Conservation (phyloP, 2,888 invertebrate species). For the Eupithecia insigniata region DNA sequence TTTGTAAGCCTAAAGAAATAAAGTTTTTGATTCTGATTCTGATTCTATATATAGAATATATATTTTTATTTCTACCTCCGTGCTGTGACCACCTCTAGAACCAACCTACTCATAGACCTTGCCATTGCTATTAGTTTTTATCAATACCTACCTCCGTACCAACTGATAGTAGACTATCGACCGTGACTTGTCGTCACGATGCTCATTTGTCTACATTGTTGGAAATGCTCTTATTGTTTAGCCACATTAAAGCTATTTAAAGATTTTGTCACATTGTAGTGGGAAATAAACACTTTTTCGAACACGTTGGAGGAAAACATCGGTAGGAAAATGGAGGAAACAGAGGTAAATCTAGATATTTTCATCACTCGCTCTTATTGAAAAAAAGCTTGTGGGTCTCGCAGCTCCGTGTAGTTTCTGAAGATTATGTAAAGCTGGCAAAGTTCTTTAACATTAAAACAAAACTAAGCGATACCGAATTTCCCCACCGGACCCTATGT, state of each 20-base stretch:
- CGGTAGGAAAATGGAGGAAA: neutral
- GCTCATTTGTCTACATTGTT: neutral
- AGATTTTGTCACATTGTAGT: slow-evolving; percentile 3
- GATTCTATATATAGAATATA: too few species aligned
- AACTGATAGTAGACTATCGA: neutral
- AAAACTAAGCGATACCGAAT: too few species aligned
- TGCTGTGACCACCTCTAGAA: too few species aligned
- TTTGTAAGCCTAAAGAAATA: too few species aligned
- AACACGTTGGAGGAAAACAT: neutral
- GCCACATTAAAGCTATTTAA: neutral
- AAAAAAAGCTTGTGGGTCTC: neutral
- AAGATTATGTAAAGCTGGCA: neutral
- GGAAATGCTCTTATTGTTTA: neutral
- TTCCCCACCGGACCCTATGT: too few species aligned
- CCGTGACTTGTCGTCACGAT: slow-evolving; percentile 13
- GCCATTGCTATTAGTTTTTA: slow-evolving; percentile 53
- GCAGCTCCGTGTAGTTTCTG: neutral
- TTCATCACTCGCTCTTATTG: neutral
- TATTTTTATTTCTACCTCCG: neutral
- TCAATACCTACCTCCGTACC: slow-evolving; percentile 33
- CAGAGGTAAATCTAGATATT: neutral
- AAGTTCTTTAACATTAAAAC: neutral
- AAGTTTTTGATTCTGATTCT: too few species aligned
- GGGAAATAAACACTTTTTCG: neutral
- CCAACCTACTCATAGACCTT: slow-evolving; percentile 33